phyloP scores from a whole-genome alignment of 2,113 vertebrate species.

The Gnathonemus longibarbis region DNA sequence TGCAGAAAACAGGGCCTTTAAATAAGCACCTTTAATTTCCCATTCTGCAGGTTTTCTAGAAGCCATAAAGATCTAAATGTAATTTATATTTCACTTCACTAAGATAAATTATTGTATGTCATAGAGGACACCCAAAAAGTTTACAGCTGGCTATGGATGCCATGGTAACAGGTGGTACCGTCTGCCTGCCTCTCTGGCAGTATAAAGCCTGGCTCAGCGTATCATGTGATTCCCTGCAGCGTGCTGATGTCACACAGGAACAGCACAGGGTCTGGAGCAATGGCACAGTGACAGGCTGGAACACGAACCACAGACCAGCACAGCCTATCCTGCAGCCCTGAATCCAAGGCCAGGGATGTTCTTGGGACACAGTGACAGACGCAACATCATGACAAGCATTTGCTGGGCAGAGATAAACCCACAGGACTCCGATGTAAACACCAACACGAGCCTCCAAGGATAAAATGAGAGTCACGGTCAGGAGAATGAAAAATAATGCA shows the following conservation, averaged over 20 bases:
- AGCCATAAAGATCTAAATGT: background rate
- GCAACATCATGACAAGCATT: background rate
- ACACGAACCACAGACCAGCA: background rate
- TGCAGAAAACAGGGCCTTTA: background rate
- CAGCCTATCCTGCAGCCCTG: no score
- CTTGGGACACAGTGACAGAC: background rate
- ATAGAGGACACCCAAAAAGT: slow-evolving; percentile 13
- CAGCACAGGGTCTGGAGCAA: background rate
- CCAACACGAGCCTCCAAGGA: background rate
- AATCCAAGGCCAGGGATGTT: background rate
- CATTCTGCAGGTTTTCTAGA: slow-evolving; percentile 37
- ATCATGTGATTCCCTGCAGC: slow-evolving; percentile 20
- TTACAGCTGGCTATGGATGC: slow-evolving; percentile 10
- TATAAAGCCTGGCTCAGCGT: slow-evolving; percentile 16
- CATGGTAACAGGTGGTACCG: slow-evolving; percentile 34
- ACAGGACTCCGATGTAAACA: background rate
- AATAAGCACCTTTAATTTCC: slow-evolving; percentile 36
- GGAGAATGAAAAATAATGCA: background rate
- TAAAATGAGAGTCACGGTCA: background rate
- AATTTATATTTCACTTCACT: slow-evolving; percentile 43
- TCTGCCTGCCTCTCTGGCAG: slow-evolving; percentile 30
- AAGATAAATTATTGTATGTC: slow-evolving; percentile 10
- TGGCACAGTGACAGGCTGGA: background rate
- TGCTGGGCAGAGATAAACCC: background rate
- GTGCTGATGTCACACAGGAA: background rate